Base-by-base conservation (phyloP, 2,888 invertebrate species). In the Cryptosula pallasiana region DNA sequence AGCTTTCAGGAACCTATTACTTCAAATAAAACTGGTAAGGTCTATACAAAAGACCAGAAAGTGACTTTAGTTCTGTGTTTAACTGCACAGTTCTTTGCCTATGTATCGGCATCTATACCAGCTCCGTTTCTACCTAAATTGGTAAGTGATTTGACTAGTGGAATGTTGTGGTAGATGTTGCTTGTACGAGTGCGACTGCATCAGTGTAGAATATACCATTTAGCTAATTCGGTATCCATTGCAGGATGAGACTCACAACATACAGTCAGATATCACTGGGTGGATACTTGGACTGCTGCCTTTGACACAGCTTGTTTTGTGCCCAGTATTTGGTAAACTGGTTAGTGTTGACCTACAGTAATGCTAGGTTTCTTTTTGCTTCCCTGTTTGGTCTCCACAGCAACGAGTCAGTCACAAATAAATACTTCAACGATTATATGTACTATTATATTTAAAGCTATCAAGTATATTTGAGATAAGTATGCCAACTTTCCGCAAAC, bases 201-300 rank as follows among this genome's bases (percentile, higher is more conserved):
- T 45, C 45, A 45, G 45, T 45, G 45, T 20, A 5, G 45, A 45
- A 13, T 45, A 13, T 5, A 45, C 9, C 5, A 45, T 20, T 45
- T 45, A 45, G 5, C 20, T 5, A 5, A 5, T 45, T 45, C n/a
- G 3, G 13, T 23, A n/a, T 13, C 16, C 5, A 5, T 23, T 13
- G 5, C n/a, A 63, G 63, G 32, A 63, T 63, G 63, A 63, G n/a
- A 63, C 27, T 32, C 63, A 63, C n/a, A 63, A 63, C 32, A 63
- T 63, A 32, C 9, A 63, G 5, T 63, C 63, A 9, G 32, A 32
- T 32, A 25, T 63, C 13, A 63, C 63, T 63, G 63, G 63, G 2
- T 63, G 63, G 63, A 63, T 63, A 32, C 27, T 63, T 27, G 63
- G 63, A 32, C 34, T 63, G 13, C 27, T 63, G 20, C 13, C 63